phyloP scores from a whole-genome alignment of 2,888 invertebrate species.

The Lacanobia wlatinum region DNA sequence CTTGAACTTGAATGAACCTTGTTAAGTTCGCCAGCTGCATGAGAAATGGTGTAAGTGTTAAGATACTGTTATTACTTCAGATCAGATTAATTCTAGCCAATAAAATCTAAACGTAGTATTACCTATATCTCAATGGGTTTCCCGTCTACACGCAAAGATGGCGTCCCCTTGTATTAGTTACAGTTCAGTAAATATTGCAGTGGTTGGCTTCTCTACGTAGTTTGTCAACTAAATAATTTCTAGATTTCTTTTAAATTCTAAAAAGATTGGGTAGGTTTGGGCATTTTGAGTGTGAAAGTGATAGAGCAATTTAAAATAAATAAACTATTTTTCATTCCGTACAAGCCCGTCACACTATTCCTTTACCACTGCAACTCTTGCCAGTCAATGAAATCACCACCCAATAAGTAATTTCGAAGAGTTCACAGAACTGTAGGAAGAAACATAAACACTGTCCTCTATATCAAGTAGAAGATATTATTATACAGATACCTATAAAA shows the following conservation, averaged over 20 bases:
- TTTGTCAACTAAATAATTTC: neutral
- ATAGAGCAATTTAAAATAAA: neutral
- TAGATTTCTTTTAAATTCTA: neutral
- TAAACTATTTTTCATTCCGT: too few relatives aligned
- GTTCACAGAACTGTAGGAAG: too few relatives aligned
- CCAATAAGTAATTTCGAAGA: too few relatives aligned
- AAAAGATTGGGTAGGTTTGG: neutral
- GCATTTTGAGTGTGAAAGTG: neutral
- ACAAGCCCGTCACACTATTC: too few relatives aligned
- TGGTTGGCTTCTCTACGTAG: neutral
- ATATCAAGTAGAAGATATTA: too few relatives aligned
- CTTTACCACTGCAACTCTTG: too few relatives aligned
- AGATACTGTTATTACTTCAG: neutral
- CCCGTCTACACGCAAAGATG: neutral
- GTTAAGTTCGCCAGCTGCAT: neutral
- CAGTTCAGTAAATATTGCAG: constrained; percentile 31
- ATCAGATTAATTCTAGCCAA: constrained; percentile 10
- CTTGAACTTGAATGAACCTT: too few relatives aligned
- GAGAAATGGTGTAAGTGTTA: too few relatives aligned
- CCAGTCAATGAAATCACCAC: too few relatives aligned
- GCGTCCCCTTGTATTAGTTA: constrained; percentile 15
- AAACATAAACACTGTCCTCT: too few relatives aligned
- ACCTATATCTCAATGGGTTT: neutral
- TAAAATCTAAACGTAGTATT: neutral
- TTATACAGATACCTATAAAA: too few relatives aligned